Evolutionary conservation across 1,140 invertebrate genomes (phyloP).

Genomic region (Trichonephila clavipes): DNA sequence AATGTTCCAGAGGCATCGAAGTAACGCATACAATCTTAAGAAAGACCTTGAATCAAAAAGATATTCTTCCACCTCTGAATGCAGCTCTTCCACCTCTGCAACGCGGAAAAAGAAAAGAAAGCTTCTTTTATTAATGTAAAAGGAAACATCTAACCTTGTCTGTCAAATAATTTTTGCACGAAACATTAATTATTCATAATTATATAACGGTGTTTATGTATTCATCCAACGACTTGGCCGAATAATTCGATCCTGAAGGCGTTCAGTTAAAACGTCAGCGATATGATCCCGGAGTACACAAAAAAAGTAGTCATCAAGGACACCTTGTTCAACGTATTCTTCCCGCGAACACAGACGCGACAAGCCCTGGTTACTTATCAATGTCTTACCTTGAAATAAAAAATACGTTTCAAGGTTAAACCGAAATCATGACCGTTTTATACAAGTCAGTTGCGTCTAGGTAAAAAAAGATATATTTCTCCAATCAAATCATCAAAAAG

Average conservation of each 20-base stretch:
- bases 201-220: constrained; percentile 3
- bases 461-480: too few species aligned
- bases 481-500: too few species aligned
- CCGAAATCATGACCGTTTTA: neutral
- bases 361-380: neutral
- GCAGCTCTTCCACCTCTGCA: too few species aligned
- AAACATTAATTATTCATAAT: neutral
- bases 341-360: neutral
- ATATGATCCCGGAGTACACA: neutral
- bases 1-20: too few species aligned
- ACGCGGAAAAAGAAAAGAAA: too few species aligned
- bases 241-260: neutral
- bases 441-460: too few species aligned
- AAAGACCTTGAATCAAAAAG: too few species aligned
- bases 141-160: constrained; percentile 4
- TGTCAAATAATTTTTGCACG: constrained; percentile 14
- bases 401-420: neutral
- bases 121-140: too few species aligned
- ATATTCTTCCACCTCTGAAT: too few species aligned
- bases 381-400: neutral
- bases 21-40: too few species aligned
- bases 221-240: neutral
- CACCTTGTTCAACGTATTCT: neutral
- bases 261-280: neutral
- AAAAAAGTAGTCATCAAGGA: neutral